These are phyloP conservation scores for Hydractinia symbiolongicarpus DNA, from an alignment of 30 jellyfish, hydroid and myxozoan species.

Conservation along the genomic window DNA sequence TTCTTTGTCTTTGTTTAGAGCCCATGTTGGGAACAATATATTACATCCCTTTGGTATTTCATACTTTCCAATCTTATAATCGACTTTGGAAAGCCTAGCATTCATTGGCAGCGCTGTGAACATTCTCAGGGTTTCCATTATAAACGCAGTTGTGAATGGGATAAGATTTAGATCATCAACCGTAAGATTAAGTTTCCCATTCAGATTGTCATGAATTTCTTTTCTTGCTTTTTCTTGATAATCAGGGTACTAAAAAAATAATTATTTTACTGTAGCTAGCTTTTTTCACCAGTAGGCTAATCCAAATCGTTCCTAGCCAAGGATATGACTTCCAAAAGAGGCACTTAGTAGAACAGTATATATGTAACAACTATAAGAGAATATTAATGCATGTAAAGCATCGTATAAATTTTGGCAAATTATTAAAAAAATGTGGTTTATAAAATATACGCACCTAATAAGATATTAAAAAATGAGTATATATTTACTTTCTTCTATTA, in stretches of 20 bases:
- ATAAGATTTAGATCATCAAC: background rate
- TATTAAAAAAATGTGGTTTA: too few species aligned
- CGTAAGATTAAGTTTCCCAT: background rate
- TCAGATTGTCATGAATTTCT: slow-evolving; percentile 4
- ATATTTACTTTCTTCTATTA: too few species aligned
- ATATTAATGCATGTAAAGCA: too few species aligned
- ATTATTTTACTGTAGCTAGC: background rate
- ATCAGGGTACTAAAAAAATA: slow-evolving; percentile 1
- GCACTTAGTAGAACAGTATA: too few species aligned
- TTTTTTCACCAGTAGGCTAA: too few species aligned
- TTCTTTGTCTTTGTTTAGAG: background rate
- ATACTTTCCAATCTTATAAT: background rate
- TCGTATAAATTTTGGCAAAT: too few species aligned
- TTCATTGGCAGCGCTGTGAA: background rate
- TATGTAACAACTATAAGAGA: too few species aligned
- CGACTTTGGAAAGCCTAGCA: background rate
- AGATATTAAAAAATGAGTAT: too few species aligned
- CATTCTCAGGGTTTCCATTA: background rate
- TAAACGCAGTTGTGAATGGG: slow-evolving; percentile 19
- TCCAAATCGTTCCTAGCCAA: too few species aligned
- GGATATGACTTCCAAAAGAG: too few species aligned
- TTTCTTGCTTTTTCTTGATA: background rate
- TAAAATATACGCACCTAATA: too few species aligned
- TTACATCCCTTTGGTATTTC: background rate
- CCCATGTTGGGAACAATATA: background rate